phyloP scores from a whole-genome alignment of 1,140 invertebrate genomes.

The Rhopalosiphum padi region DNA sequence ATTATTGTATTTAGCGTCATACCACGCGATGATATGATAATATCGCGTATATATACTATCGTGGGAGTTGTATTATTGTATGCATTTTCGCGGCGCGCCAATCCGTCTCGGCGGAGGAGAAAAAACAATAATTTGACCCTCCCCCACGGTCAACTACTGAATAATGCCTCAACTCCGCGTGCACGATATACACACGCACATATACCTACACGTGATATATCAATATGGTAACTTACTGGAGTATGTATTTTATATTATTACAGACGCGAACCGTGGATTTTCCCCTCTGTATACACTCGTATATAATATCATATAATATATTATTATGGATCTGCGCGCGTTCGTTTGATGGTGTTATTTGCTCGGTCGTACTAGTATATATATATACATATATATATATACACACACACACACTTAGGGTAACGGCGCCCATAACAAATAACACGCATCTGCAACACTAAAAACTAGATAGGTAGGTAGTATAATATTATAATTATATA shows the following conservation, averaged over 20 bases:
- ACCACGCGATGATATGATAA: conserved; percentile 5
- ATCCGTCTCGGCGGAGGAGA: neutral
- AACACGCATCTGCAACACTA: neutral
- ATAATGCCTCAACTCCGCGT: too few species aligned
- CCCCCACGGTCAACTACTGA: neutral
- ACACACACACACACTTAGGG: neutral
- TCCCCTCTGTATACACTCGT: neutral
- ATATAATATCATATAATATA: neutral
- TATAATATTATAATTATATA: neutral
- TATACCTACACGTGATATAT: neutral
- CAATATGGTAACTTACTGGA: neutral
- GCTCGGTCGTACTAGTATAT: neutral
- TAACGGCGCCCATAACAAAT: neutral
- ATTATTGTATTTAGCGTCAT: neutral
- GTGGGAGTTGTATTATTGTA: neutral
- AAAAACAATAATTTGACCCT: neutral
- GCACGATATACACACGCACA: neutral
- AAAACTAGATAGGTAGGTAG: neutral
- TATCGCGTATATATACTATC: neutral
- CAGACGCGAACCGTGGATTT: neutral
- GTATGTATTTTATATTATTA: neutral
- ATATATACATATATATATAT: neutral
- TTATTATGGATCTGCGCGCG: neutral
- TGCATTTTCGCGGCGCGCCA: neutral
- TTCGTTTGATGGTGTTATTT: neutral